These are phyloP conservation scores for Drosophila repleta DNA, from an alignment of 1,140 invertebrate species.

Conservation along the genomic window DNA sequence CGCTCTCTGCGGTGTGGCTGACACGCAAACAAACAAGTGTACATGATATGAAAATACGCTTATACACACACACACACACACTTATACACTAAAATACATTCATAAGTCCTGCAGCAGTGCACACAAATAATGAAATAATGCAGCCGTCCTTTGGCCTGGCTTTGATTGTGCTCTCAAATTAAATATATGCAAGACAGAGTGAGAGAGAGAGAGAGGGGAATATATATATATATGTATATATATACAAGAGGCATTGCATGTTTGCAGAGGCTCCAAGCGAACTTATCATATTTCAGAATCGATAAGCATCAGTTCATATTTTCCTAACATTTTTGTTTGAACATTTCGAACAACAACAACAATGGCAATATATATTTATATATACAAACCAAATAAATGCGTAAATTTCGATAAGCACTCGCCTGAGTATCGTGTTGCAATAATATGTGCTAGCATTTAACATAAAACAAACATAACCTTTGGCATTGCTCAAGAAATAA, in stretches of 20 bases:
- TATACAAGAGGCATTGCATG: conserved; percentile 12
- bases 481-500: conserved; percentile 49
- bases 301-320: conserved; percentile 84
- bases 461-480: conserved; percentile 83
- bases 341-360: conserved; percentile 61
- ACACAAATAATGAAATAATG: conserved; percentile 38
- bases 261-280: conserved; percentile 19
- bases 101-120: conserved; percentile 36
- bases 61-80: conserved; percentile 12
- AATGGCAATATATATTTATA: conserved; percentile 17
- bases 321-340: conserved; percentile 77
- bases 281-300: conserved; percentile 83
- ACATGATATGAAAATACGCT: conserved; percentile 50
- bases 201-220: neutral
- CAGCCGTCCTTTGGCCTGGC: conserved; percentile 25
- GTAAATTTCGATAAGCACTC: conserved; percentile 62
- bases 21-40: conserved; percentile 58
- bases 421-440: conserved; percentile 61
- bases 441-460: conserved; percentile 83
- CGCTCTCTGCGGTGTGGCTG: conserved; percentile 7
- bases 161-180: conserved; percentile 73
- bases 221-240: neutral
- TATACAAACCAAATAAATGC: conserved; percentile 52
- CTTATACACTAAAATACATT: conserved; percentile 17
- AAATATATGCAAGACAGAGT: conserved; percentile 46